Conservation (phyloP, 1,140 invertebrate genomes). For the Gonioctena quinquepunctata region DNA sequence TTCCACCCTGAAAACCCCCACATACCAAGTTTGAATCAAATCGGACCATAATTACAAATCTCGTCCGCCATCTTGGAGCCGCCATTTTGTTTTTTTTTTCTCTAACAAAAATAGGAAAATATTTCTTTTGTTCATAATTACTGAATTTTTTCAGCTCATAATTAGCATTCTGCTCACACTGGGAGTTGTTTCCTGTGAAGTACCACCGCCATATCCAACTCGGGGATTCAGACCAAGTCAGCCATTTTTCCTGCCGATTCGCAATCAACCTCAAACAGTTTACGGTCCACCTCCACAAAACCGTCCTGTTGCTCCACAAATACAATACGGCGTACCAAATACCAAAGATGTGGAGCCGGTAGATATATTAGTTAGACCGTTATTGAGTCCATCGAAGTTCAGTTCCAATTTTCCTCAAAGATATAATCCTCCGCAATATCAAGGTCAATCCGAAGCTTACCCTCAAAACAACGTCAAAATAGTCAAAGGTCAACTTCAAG, state of each 20-base stretch:
- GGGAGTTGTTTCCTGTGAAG: background rate
- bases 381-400: background rate
- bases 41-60: too few relatives aligned
- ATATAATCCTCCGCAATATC: background rate
- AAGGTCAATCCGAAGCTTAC: background rate
- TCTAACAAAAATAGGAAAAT: too few relatives aligned
- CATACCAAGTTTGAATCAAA: too few relatives aligned
- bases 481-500: background rate
- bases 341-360: background rate
- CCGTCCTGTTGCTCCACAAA: background rate
- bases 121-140: too few relatives aligned
- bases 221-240: constrained; percentile 9
- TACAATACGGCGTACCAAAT: constrained; percentile 1
- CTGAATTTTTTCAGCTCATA: too few relatives aligned
- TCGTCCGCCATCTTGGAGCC: too few relatives aligned
- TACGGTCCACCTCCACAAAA: background rate
- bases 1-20: too few relatives aligned
- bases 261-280: background rate
- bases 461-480: background rate
- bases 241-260: background rate
- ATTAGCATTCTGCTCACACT: background rate
- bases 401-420: background rate
- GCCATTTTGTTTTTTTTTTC: too few relatives aligned
- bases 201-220: constrained; percentile 3
- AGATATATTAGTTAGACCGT: background rate